Evolutionary conservation across 2,113 vertebrate genomes (phyloP).

Genomic region (Narcine bancroftii): DNA sequence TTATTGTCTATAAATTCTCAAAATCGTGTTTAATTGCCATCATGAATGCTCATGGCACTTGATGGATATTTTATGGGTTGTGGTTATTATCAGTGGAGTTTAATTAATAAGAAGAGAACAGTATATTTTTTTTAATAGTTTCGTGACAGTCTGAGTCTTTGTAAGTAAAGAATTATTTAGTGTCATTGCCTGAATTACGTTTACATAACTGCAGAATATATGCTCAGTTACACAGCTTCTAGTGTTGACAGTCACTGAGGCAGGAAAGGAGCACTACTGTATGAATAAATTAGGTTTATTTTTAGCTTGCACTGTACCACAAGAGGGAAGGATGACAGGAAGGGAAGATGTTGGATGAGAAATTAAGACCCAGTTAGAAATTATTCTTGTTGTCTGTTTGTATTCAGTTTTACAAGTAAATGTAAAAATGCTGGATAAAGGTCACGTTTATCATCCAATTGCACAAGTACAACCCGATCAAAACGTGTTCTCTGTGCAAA

Average conservation of each 20-base stretch:
- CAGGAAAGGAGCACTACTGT: not conserved
- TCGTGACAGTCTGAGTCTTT: not conserved
- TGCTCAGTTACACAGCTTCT: not conserved
- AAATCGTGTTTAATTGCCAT: not conserved
- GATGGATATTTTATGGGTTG: not conserved
- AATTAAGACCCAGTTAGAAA: not conserved
- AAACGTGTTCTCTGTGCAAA: too few relatives aligned
- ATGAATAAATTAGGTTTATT: not conserved
- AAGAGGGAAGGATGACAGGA: not conserved
- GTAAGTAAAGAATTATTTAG: not conserved
- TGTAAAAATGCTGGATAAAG: not conserved
- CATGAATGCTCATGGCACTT: not conserved
- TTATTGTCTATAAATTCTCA: not conserved
- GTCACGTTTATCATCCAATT: too few relatives aligned
- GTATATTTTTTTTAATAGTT: not conserved
- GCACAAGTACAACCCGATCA: too few relatives aligned
- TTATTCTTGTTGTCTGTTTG: not conserved
- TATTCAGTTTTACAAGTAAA: not conserved
- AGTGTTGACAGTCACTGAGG: not conserved
- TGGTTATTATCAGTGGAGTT: not conserved
- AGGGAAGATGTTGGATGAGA: too few relatives aligned
- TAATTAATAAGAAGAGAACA: not conserved
- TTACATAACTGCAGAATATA: not conserved
- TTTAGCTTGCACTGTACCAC: not conserved
- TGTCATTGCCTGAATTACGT: not conserved